phyloP scores from a whole-genome alignment of 1,140 invertebrate species.

The Cyclina sinensis region DNA sequence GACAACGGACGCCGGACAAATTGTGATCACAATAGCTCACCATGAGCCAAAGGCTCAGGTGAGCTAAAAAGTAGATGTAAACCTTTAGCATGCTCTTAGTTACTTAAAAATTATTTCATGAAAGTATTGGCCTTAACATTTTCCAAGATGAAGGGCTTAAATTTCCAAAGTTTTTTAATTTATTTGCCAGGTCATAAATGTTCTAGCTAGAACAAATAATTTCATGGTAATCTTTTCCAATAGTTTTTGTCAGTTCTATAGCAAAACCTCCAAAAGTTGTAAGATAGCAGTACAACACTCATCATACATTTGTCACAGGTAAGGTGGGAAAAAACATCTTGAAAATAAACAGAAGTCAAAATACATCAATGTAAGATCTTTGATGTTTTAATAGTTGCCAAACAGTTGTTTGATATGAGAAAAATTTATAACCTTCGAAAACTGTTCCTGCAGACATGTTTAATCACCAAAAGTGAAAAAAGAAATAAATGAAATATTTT shows the following conservation, averaged over 20 bases:
- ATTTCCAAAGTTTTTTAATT: too few species aligned
- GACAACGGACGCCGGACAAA: too few species aligned
- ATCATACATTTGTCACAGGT: constrained; percentile 32
- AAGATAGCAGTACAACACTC: not conserved
- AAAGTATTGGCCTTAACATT: too few species aligned
- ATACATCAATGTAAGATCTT: constrained; percentile 8
- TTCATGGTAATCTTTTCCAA: not conserved
- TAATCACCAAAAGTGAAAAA: not conserved
- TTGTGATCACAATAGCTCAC: too few species aligned
- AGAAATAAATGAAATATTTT: not conserved
- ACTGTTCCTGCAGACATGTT: not conserved
- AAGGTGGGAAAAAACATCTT: not conserved
- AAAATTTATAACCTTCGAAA: not conserved
- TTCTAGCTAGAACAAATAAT: not conserved
- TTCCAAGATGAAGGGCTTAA: too few species aligned
- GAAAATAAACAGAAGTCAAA: constrained; percentile 32
- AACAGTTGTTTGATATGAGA: not conserved
- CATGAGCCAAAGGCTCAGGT: too few species aligned
- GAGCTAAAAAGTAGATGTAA: too few species aligned
- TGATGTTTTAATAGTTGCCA: not conserved
- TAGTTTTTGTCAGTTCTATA: not conserved
- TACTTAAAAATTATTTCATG: too few species aligned
- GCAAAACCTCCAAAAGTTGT: not conserved
- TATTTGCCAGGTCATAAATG: not conserved
- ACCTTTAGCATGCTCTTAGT: too few species aligned